phyloP scores from a whole-genome alignment of 53 echinoderm and acorn worm genomes.

The Arbacia lixula region DNA sequence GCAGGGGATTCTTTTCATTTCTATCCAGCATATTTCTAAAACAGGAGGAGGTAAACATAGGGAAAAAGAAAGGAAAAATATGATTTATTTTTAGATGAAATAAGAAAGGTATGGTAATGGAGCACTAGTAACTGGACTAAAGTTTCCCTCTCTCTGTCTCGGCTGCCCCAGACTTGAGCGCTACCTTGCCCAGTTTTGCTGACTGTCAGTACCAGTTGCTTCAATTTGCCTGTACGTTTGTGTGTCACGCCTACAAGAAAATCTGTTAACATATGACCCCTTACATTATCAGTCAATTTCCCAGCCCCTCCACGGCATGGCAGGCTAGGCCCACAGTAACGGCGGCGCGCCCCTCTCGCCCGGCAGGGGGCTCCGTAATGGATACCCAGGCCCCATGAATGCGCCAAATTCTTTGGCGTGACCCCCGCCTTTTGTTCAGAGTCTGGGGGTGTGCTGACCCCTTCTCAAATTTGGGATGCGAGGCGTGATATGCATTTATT shows the following conservation, averaged over 20 bases:
- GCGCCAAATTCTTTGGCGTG: slow-evolving; percentile 36
- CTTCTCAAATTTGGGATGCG: too few species aligned
- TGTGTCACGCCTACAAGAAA: slow-evolving; percentile 36
- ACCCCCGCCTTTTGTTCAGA: slow-evolving; percentile 46
- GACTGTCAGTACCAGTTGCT: slow-evolving; percentile 1
- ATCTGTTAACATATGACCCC: slow-evolving; percentile 58
- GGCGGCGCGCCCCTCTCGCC: slow-evolving; percentile 9
- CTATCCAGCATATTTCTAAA: not conserved
- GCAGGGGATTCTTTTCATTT: not conserved
- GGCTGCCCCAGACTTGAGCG: not conserved
- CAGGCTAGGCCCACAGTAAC: not conserved
- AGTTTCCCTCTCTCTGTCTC: not conserved
- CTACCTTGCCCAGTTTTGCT: slow-evolving; percentile 20
- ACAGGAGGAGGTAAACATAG: not conserved
- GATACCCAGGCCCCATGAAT: slow-evolving; percentile 29
- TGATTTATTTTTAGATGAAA: too few species aligned
- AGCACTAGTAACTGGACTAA: too few species aligned
- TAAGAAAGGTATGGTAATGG: too few species aligned
- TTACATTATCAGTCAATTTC: slow-evolving; percentile 39
- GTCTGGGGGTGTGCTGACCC: slow-evolving; percentile 47
- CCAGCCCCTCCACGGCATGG: slow-evolving; percentile 2
- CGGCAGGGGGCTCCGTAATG: slow-evolving; percentile 44
- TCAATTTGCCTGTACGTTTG: slow-evolving; percentile 2
- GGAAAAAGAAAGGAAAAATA: too few species aligned
- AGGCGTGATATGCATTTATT: too few species aligned